Evolutionary conservation across 2,888 invertebrate genomes (phyloP).

Genomic region (Agrochola lota): DNA sequence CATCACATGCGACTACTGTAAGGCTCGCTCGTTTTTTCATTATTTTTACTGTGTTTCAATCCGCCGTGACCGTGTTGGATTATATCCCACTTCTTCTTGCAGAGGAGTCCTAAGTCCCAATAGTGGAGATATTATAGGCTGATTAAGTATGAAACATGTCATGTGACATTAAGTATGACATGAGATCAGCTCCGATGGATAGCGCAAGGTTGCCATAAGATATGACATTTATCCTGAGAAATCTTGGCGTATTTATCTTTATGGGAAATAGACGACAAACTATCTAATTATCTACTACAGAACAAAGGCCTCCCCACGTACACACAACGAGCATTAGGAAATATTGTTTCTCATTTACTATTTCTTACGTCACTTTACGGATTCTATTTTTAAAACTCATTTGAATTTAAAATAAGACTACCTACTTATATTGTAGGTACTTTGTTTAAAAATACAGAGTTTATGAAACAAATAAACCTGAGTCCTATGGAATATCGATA

Average conservation of each 20-base stretch:
- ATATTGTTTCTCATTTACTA: neutral
- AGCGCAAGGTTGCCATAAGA: neutral
- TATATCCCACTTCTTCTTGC: neutral
- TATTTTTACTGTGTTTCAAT: too few relatives aligned
- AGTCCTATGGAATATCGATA: neutral
- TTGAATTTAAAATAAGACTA: neutral
- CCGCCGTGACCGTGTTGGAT: neutral
- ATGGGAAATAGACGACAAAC: constrained; percentile 6
- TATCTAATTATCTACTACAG: neutral
- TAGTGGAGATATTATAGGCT: neutral
- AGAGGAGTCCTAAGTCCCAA: neutral
- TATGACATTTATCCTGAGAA: neutral
- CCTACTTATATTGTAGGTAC: too few relatives aligned
- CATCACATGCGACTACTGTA: too few relatives aligned
- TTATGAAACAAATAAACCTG: neutral
- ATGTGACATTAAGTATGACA: neutral
- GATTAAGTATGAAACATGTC: neutral
- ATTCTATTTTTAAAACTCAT: neutral
- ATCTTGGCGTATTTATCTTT: neutral
- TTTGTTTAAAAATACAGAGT: too few relatives aligned
- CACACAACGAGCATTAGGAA: neutral
- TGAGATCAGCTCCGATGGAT: neutral
- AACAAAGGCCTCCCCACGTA: neutral
- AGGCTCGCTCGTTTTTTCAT: too few relatives aligned
- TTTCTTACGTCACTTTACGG: neutral